Percentiles rank a stretch among this genome's conserved stretches.
Evolutionary conservation across 2,113 vertebrate species (phyloP).

Genomic region (Aepyceros melampus): DNA sequence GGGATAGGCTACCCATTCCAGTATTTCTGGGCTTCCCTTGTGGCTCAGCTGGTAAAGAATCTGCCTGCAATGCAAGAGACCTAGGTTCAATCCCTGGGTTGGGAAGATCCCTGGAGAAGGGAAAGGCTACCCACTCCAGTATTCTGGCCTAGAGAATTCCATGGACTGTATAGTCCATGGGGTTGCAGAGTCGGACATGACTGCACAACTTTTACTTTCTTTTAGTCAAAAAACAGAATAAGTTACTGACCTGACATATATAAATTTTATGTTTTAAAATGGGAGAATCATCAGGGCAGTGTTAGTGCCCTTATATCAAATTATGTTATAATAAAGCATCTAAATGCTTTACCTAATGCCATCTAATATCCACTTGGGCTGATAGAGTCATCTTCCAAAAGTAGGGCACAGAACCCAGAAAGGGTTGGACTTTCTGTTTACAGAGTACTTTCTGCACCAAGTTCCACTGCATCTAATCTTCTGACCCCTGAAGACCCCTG

Average conservation of each 20-base stretch:
- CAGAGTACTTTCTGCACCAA: neutral
- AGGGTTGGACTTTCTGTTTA: neutral
- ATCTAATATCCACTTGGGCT: neutral
- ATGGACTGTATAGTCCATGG: neutral
- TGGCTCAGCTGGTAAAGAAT: neutral
- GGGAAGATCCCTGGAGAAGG: neutral
- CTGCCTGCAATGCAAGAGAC: neutral
- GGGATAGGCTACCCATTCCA: neutral
- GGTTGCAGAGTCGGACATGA: neutral
- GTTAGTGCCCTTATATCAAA: neutral
- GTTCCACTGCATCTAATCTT: neutral
- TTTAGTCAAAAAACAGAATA: neutral
- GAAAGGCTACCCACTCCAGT: neutral
- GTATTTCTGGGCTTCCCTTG: neutral
- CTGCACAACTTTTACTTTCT: neutral
- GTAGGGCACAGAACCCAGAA: neutral
- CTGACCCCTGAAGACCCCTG: neutral
- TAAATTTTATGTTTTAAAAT: neutral
- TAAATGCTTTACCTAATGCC: neutral
- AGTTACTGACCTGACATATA: neutral
- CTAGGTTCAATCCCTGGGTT: neutral
- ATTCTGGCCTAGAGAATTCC: neutral
- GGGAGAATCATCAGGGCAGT: neutral
- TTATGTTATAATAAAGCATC: constrained; percentile 12
- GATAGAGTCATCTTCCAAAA: neutral